Conservation (phyloP, 64 coral and sea anemone genomes). For the Montipora sp. region DNA sequence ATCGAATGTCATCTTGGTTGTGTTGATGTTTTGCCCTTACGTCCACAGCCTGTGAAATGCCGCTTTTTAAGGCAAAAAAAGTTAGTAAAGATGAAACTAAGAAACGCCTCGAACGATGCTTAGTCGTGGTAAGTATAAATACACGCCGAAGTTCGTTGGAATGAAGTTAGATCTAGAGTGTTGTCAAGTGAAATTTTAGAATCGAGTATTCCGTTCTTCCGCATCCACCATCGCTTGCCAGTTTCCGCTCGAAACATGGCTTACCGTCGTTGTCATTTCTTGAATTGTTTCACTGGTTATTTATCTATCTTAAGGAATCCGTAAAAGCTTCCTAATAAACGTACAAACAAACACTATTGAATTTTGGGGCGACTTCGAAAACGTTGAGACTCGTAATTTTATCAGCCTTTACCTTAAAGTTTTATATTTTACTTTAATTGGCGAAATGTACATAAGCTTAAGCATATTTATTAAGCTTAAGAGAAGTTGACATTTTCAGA, state of each 20-base stretch:
- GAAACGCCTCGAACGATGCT: slow-evolving; percentile 70
- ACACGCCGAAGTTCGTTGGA: no score
- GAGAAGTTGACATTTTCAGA: no score
- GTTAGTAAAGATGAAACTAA: slow-evolving; percentile 81
- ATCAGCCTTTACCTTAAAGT: no score
- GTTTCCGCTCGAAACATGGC: neutral
- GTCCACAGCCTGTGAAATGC: slow-evolving; percentile 35
- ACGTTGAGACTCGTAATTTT: no score
- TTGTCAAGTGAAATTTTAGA: neutral
- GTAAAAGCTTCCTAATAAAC: neutral
- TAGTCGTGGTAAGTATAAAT: slow-evolving; percentile 72
- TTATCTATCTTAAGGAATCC: neutral
- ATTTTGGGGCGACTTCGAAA: no score
- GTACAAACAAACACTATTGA: neutral
- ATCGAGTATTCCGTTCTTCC: neutral
- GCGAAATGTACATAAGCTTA: no score
- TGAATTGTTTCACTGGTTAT: neutral
- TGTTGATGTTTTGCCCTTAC: neutral
- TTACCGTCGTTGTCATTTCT: neutral
- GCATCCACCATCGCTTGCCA: neutral
- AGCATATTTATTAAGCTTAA: no score
- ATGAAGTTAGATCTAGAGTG: neutral
- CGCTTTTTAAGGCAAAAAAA: slow-evolving; percentile 84
- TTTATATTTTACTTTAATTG: no score
- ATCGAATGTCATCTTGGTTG: neutral